Percentiles rank a stretch among this genome's conserved stretches.
These are phyloP conservation scores for Siderastrea siderea DNA, from an alignment of 92 coral and sea anemone genomes.

Conservation along the genomic window DNA sequence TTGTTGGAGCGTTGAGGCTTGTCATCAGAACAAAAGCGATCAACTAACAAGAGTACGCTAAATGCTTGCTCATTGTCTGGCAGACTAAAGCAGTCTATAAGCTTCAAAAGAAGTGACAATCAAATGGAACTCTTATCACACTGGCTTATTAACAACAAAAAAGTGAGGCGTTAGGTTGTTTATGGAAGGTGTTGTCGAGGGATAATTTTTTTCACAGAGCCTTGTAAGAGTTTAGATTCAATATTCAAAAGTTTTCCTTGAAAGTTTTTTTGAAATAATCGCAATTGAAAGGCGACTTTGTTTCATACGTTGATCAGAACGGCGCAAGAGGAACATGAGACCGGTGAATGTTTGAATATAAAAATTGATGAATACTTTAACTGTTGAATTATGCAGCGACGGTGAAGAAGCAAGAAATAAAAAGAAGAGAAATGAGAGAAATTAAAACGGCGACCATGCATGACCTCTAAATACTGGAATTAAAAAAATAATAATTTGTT, in stretches of 20 bases:
- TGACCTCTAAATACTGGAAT: too few relatives aligned
- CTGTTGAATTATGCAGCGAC: too few relatives aligned
- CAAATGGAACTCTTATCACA: constrained; percentile 18
- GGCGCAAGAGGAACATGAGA: background rate
- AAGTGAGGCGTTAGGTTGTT: background rate
- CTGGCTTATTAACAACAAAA: constrained; percentile 27
- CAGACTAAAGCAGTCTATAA: constrained; percentile 11
- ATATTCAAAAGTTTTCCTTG: background rate
- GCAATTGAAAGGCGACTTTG: background rate
- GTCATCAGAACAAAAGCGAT: constrained; percentile 32
- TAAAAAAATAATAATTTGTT: too few relatives aligned
- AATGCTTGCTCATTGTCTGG: constrained; percentile 49
- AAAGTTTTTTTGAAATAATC: background rate
- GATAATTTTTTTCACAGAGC: background rate
- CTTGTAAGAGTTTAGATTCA: background rate
- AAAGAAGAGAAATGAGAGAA: background rate
- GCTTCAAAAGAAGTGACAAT: constrained; percentile 38
- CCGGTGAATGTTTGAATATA: background rate
- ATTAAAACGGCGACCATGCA: too few relatives aligned
- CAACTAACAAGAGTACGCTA: constrained; percentile 6
- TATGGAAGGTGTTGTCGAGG: background rate
- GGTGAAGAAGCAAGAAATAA: background rate
- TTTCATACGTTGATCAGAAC: background rate
- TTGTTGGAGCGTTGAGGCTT: constrained; percentile 6
- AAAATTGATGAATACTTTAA: background rate